A percentile compares a stretch with the other conserved stretches of the same genome.
These are phyloP conservation scores for Rhincodon typus DNA, from an alignment of 2,797 vertebrate genomes.

Conservation along the genomic window DNA sequence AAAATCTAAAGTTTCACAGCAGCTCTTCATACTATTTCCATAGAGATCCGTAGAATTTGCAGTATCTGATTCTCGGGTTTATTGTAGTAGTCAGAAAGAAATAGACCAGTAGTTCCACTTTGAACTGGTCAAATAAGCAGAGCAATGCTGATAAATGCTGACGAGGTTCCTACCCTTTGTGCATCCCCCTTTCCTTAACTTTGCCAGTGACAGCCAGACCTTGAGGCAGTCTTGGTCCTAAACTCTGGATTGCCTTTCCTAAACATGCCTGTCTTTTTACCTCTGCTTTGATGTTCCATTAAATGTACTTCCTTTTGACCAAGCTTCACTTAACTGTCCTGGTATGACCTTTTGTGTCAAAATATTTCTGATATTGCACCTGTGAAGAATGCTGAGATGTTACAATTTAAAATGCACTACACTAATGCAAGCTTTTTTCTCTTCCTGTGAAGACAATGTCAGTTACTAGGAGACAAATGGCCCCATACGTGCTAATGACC, in stretches of 20 bases:
- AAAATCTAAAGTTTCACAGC: not conserved
- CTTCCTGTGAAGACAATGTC: not conserved
- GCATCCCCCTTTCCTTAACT: not conserved
- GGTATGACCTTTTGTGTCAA: not conserved
- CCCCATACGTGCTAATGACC: not conserved
- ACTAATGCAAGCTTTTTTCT: not conserved
- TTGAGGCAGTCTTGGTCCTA: not conserved
- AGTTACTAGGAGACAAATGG: not conserved
- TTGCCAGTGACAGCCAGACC: not conserved
- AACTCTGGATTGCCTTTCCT: not conserved
- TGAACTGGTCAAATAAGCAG: not conserved
- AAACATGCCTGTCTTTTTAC: not conserved
- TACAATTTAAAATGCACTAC: not conserved
- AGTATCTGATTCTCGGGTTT: not conserved
- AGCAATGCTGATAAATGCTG: not conserved
- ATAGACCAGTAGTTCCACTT: not conserved
- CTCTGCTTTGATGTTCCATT: not conserved
- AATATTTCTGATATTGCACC: not conserved
- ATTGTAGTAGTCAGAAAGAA: not conserved
- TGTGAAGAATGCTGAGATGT: not conserved
- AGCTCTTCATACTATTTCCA: not conserved
- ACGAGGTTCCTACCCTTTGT: not conserved
- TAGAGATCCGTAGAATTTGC: not conserved
- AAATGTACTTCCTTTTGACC: not conserved
- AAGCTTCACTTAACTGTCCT: not conserved